These are phyloP conservation scores for Rhynchopsitta pachyrhyncha DNA, from an alignment of 2,113 vertebrate species.

Conservation along the genomic window DNA sequence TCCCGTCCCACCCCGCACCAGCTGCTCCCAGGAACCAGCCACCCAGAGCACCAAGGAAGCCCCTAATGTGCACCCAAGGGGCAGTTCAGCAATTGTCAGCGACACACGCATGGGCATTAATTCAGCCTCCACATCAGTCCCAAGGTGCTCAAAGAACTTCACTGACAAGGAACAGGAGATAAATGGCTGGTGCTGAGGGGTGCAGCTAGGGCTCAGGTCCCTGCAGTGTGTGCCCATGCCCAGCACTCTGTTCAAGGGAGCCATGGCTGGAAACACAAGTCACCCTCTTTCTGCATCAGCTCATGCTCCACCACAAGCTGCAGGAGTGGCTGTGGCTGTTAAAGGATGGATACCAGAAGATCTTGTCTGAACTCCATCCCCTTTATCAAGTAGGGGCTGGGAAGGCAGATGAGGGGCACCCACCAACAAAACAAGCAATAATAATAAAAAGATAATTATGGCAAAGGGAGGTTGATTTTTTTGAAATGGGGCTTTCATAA, in stretches of 20 bases:
- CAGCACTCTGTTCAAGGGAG: background rate
- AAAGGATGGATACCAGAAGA: background rate
- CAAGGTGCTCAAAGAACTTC: conserved; percentile 31
- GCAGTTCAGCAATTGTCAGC: conserved; percentile 71
- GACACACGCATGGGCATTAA: conserved; percentile 74
- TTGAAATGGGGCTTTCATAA: background rate
- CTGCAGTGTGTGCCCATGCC: background rate
- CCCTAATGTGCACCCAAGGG: conserved; percentile 66
- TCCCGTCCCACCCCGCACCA: conserved; percentile 50
- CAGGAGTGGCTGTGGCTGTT: background rate
- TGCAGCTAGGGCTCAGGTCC: background rate
- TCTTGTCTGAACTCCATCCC: background rate
- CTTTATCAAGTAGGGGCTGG: background rate
- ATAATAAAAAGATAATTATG: background rate
- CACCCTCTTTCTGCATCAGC: background rate
- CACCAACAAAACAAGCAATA: background rate
- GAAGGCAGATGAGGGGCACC: background rate
- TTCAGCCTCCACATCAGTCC: conserved; percentile 63
- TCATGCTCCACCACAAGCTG: background rate
- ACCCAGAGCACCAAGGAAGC: conserved; percentile 45
- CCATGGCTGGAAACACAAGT: background rate
- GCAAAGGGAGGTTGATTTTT: background rate
- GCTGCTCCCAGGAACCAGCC: conserved; percentile 61
- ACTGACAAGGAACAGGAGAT: too few relatives aligned
- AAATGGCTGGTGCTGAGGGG: background rate